phyloP scores from a whole-genome alignment of 2,797 vertebrate genomes.

The Leptodactylus fallax region DNA sequence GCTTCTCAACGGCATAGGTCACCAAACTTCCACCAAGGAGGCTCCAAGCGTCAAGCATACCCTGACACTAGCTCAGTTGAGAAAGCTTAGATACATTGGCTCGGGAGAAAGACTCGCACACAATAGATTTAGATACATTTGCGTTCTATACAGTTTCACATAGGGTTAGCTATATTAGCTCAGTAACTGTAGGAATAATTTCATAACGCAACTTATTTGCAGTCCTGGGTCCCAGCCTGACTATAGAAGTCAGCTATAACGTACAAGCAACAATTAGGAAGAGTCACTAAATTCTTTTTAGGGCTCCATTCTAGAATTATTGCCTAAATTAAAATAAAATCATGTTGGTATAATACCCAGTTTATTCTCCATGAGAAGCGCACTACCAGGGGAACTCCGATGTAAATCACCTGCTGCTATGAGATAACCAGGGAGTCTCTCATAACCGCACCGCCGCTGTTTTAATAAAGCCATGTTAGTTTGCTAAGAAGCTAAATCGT shows the following conservation, averaged over 20 bases:
- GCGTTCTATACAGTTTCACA: too few species aligned
- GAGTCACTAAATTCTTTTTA: not conserved
- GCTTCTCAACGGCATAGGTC: too few species aligned
- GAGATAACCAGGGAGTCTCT: conserved; percentile 26
- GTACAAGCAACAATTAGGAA: not conserved
- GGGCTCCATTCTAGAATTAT: conserved; percentile 11
- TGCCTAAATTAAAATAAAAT: conserved; percentile 29
- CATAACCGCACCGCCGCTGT: not conserved
- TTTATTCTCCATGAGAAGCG: not conserved
- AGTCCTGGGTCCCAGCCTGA: not conserved
- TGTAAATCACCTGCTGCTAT: not conserved
- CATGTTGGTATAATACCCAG: conserved; percentile 12
- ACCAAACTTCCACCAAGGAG: too few species aligned
- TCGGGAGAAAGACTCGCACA: not conserved
- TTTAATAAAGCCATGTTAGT: conserved; percentile 26
- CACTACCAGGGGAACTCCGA: not conserved
- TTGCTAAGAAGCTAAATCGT: conserved; percentile 10
- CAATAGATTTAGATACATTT: not conserved
- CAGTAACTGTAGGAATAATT: not conserved
- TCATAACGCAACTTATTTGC: not conserved
- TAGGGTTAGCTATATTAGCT: not conserved
- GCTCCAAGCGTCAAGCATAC: too few species aligned
- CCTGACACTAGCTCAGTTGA: too few species aligned
- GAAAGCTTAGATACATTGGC: too few species aligned
- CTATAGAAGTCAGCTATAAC: not conserved